Percentiles rank a stretch among this genome's conserved stretches.
These are phyloP conservation scores for Melanerpes formicivorus DNA, from an alignment of 2,113 vertebrate genomes.

Conservation along the genomic window DNA sequence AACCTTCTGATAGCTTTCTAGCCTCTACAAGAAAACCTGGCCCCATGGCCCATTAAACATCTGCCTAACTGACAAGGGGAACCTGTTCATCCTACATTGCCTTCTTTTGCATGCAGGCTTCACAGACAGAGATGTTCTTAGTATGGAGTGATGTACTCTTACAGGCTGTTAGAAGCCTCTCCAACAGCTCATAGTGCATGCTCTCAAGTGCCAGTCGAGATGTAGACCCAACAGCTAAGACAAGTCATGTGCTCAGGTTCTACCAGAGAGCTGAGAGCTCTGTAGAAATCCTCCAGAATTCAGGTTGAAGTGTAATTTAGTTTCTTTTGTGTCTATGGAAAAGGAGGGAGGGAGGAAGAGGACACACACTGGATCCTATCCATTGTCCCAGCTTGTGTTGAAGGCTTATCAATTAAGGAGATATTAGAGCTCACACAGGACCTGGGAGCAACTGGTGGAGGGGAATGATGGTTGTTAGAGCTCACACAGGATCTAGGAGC, in stretches of 20 bases:
- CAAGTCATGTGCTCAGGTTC: neutral
- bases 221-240: neutral
- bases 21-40: neutral
- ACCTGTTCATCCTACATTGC: neutral
- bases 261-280: neutral
- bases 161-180: neutral
- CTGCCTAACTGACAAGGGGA: neutral
- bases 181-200: neutral
- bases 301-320: neutral
- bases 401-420: neutral
- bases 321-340: neutral
- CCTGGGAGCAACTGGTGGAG: neutral
- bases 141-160: neutral
- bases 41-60: neutral
- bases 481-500: too few species aligned
- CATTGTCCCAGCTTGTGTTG: neutral
- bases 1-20: neutral
- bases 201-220: neutral
- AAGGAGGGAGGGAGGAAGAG: neutral
- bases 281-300: neutral
- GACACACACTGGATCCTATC: neutral
- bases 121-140: neutral
- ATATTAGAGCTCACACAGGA: neutral
- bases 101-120: neutral
- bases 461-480: neutral